Evolutionary conservation across 2,888 invertebrate genomes (phyloP).

Genomic region (Drosophila gaucha): DNA sequence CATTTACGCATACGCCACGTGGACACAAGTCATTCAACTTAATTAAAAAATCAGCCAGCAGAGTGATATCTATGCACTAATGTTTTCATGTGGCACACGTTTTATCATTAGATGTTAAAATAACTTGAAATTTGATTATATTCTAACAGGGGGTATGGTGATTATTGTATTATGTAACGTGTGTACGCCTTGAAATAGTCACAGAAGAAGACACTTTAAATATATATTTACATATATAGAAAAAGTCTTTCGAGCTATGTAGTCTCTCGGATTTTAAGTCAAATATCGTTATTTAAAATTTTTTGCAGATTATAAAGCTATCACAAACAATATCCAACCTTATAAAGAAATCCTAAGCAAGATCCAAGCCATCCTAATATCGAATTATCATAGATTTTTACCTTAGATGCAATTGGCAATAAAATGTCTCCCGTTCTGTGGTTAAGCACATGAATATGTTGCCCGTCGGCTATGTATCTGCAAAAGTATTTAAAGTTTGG

Average conservation of each 20-base stretch:
- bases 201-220: too few relatives aligned
- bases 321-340: too few relatives aligned
- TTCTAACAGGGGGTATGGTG: too few relatives aligned
- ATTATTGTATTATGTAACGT: not conserved
- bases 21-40: slow-evolving; percentile 42
- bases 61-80: slow-evolving; percentile 19
- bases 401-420: not conserved
- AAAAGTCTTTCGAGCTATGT: too few relatives aligned
- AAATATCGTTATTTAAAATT: too few relatives aligned
- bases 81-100: slow-evolving; percentile 9
- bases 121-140: not conserved
- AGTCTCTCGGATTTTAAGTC: too few relatives aligned
- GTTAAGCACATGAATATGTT: not conserved
- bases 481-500: not conserved
- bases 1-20: slow-evolving; percentile 56
- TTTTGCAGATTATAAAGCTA: not conserved
- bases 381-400: not conserved
- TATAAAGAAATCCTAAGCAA: not conserved
- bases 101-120: slow-evolving; percentile 7
- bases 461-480: not conserved
- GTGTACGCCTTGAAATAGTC: too few relatives aligned
- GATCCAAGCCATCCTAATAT: not conserved
- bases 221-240: too few relatives aligned
- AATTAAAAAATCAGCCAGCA: slow-evolving; percentile 24
- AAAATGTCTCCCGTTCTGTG: not conserved